Evolutionary conservation across 2,113 vertebrate species (phyloP).

Genomic region (Falcunculus frontatus): DNA sequence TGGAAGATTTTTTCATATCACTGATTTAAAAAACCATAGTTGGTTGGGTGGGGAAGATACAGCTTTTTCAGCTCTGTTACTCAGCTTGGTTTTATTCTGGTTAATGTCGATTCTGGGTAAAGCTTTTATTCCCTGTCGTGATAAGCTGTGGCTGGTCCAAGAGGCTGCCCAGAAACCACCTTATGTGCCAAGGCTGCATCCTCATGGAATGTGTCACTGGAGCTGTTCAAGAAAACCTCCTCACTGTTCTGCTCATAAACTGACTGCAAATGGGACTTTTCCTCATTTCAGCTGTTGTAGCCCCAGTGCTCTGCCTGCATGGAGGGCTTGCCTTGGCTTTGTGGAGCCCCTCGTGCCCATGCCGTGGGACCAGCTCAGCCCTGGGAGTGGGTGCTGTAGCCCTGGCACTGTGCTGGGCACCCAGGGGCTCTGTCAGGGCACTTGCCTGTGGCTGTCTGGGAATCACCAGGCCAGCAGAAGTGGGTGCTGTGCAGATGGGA

Average conservation of each 20-base stretch:
- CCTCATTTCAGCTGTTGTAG: neutral
- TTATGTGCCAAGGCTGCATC: neutral
- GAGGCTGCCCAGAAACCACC: neutral
- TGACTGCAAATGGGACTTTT: neutral
- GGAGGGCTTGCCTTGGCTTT: neutral
- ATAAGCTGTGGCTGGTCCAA: neutral
- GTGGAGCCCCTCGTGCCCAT: accelerated
- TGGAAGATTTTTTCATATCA: neutral
- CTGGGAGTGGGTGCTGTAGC: neutral
- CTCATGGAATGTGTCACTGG: neutral
- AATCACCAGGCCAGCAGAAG: neutral
- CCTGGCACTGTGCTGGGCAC: neutral
- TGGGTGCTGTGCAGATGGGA: neutral
- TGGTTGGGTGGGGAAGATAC: neutral
- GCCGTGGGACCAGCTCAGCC: neutral
- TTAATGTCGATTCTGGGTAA: neutral
- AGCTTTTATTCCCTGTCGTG: neutral
- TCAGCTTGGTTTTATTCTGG: neutral
- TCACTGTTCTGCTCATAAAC: neutral
- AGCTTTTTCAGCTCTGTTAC: neutral
- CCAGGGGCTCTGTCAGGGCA: accelerated
- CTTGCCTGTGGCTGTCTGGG: accelerated
- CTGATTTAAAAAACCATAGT: neutral
- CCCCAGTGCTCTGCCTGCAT: neutral
- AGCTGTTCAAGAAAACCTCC: neutral